Percentiles rank a stretch among this genome's conserved stretches.
Conservation (phyloP, 2,888 invertebrate species). For the Lasioglossum calceatum region DNA sequence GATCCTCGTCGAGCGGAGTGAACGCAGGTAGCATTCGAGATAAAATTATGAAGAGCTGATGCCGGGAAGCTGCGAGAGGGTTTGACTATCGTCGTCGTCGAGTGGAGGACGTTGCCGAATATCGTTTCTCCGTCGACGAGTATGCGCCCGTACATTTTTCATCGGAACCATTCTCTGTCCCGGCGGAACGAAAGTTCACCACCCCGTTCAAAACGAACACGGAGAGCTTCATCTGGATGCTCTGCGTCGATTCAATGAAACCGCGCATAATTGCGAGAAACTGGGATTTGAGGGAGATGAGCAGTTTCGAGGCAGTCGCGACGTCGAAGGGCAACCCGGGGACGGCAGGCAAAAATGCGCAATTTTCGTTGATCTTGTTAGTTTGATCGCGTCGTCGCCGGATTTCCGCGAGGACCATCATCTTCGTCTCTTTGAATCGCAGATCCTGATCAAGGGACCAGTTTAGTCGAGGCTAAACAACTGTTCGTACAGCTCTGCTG, state of each 20-base stretch:
- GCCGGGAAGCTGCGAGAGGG: not conserved
- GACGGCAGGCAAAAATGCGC: not conserved
- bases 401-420: too few species aligned
- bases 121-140: not conserved
- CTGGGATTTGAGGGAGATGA: not conserved
- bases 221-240: not conserved
- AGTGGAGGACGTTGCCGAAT: constrained; percentile 4
- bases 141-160: constrained; percentile 7
- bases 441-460: not conserved
- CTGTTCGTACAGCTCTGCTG: not conserved
- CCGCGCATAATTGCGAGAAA: not conserved
- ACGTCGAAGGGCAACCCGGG: not conserved
- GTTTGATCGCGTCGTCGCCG: not conserved
- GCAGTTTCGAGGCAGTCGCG: not conserved
- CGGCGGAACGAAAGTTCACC: not conserved
- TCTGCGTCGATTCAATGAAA: not conserved
- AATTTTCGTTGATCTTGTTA: not conserved
- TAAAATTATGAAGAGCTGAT: constrained; percentile 8
- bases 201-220: not conserved
- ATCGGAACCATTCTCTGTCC: not conserved
- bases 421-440: not conserved
- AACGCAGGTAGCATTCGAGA: not conserved
- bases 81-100: not conserved
- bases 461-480: not conserved
- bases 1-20: not conserved